A percentile compares a stretch with the other conserved stretches of the same genome.
These are phyloP conservation scores for Cylas formicarius DNA, from an alignment of 1,140 invertebrate genomes.

Conservation along the genomic window DNA sequence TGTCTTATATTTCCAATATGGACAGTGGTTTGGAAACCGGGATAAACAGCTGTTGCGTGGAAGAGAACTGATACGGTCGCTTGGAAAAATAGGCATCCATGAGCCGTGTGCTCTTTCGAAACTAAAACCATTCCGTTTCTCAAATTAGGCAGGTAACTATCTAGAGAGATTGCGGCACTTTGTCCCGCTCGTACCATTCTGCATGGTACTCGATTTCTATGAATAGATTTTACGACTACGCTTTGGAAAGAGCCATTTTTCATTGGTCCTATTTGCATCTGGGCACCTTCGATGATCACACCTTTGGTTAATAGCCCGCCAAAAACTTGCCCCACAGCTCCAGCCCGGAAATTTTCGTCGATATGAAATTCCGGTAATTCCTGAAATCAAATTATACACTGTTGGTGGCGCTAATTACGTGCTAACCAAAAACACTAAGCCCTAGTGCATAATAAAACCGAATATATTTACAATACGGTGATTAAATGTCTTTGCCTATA, in stretches of 20 bases:
- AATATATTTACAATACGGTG: too few species aligned
- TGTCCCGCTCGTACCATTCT: conserved; percentile 81
- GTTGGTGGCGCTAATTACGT: too few species aligned
- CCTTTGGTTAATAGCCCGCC: conserved; percentile 83
- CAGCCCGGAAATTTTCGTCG: conserved; percentile 84
- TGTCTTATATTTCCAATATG: conserved; percentile 93
- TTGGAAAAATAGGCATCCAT: conserved; percentile 47
- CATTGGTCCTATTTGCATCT: conserved; percentile 68
- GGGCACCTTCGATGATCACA: conserved; percentile 74
- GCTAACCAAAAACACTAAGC: background rate
- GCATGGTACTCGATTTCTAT: conserved; percentile 85
- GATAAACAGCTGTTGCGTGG: conserved; percentile 74
- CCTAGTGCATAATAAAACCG: background rate
- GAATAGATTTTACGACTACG: conserved; percentile 75
- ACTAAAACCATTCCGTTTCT: conserved; percentile 80
- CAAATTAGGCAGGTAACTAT: conserved; percentile 50
- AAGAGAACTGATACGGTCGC: conserved; percentile 80
- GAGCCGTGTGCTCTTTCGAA: conserved; percentile 30
- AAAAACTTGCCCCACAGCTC: conserved; percentile 73
- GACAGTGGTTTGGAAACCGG: conserved; percentile 88
- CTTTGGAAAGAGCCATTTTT: conserved; percentile 74
- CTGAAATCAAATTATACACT: conserved; percentile 39
- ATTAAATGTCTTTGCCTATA: too few species aligned
- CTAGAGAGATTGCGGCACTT: conserved; percentile 80
- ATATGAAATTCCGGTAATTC: conserved; percentile 83